Evolutionary conservation across 1,140 invertebrate genomes (phyloP).

Genomic region (Melanaphis sacchari): DNA sequence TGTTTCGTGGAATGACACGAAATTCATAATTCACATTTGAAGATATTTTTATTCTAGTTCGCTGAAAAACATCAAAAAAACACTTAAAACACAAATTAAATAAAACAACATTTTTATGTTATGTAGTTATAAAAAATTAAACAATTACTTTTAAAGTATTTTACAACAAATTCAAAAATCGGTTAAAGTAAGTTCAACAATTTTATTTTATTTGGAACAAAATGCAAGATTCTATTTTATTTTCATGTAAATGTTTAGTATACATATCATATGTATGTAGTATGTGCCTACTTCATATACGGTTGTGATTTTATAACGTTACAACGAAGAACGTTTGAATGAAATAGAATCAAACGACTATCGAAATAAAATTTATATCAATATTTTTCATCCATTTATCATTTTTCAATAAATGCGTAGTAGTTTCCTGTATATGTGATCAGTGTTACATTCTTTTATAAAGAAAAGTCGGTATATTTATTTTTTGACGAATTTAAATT

Average conservation of each 20-base stretch:
- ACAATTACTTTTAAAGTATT: background rate
- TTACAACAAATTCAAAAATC: background rate
- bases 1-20: background rate
- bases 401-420: background rate
- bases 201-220: background rate
- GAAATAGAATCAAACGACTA: background rate
- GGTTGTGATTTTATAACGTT: background rate
- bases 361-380: background rate
- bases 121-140: background rate
- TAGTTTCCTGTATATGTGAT: background rate
- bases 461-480: background rate
- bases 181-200: background rate
- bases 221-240: background rate
- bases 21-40: background rate
- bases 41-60: background rate
- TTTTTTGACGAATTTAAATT: background rate
- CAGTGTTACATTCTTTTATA: background rate
- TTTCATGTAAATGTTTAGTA: background rate
- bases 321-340: background rate
- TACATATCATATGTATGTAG: background rate
- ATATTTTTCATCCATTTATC: background rate
- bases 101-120: background rate
- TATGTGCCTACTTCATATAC: background rate
- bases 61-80: background rate
- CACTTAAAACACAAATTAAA: slow-evolving; percentile 26